Evolutionary conservation across 2,888 invertebrate genomes (phyloP).

Genomic region (Drosophila monieri): DNA sequence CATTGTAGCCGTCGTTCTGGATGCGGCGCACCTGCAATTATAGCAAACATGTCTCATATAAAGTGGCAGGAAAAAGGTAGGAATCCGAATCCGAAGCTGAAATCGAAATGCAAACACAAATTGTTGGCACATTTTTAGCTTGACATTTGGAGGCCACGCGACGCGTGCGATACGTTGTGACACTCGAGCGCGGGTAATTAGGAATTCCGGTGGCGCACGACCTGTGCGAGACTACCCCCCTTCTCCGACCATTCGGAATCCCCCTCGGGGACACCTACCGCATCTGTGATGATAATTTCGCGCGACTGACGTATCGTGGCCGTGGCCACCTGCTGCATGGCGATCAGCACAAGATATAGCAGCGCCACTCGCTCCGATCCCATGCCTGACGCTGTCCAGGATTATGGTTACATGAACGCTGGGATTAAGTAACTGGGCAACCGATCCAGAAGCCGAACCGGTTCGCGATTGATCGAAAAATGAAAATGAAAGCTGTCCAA

Average conservation of each 20-base stretch:
- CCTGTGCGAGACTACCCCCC: constrained; percentile 3
- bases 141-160: constrained; percentile 76
- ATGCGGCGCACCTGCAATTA: constrained; percentile 81
- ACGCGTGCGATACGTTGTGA: constrained; percentile 71
- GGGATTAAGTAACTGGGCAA: constrained; percentile 63
- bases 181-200: constrained; percentile 60
- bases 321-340: constrained; percentile 51
- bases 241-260: constrained; percentile 11
- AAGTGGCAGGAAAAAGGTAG: constrained; percentile 30
- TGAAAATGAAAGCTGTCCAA: constrained; percentile 69
- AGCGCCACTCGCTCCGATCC: constrained; percentile 60
- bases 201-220: constrained; percentile 58
- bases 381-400: constrained; percentile 65
- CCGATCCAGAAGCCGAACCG: constrained; percentile 64
- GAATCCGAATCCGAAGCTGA: neutral
- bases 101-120: constrained; percentile 30
- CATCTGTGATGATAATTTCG: constrained; percentile 83
- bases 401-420: constrained; percentile 62
- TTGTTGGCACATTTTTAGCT: constrained; percentile 68
- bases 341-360: constrained; percentile 47
- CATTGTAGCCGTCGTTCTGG: constrained; percentile 81
- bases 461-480: constrained; percentile 61
- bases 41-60: neutral
- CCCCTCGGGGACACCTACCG: constrained; percentile 72
- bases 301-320: constrained; percentile 70